Conservation (phyloP, 2,797 vertebrate species). For the Enoplosus armatus region DNA sequence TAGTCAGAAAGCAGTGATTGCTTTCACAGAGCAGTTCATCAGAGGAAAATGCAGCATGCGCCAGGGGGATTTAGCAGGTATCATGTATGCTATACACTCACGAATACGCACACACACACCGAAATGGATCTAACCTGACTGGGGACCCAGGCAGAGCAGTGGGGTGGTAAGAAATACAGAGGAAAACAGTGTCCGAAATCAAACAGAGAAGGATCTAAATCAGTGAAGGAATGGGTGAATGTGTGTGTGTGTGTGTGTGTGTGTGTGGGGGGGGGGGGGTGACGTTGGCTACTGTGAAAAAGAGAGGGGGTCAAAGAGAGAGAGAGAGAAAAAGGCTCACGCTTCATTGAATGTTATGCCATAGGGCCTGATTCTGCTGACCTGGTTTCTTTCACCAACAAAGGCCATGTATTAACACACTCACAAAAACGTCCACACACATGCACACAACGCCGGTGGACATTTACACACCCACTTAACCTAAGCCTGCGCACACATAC, state of each 20-base stretch:
- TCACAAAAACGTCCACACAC: slow-evolving; percentile 43
- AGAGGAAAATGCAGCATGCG: slow-evolving; percentile 46
- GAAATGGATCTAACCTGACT: slow-evolving; percentile 31
- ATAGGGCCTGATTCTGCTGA: slow-evolving; percentile 80
- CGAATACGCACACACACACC: slow-evolving; percentile 17
- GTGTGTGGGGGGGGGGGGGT: not conserved
- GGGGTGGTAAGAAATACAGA: slow-evolving; percentile 5
- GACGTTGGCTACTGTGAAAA: slow-evolving; percentile 35
- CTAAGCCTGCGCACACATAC: slow-evolving; percentile 25
- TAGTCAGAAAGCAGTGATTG: slow-evolving; percentile 62
- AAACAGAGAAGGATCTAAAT: slow-evolving; percentile 27
- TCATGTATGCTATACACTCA: slow-evolving; percentile 30
- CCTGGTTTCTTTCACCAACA: slow-evolving; percentile 80
- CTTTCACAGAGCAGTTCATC: slow-evolving; percentile 68
- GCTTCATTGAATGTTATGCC: slow-evolving; percentile 66
- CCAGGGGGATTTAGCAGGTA: slow-evolving; percentile 50
- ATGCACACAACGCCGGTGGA: slow-evolving; percentile 39
- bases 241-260: too few species aligned
- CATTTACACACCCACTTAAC: slow-evolving; percentile 69
- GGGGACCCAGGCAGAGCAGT: slow-evolving; percentile 32
- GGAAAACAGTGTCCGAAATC: slow-evolving; percentile 23
- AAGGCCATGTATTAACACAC: slow-evolving; percentile 63
- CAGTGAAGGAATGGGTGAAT: slow-evolving; percentile 12
- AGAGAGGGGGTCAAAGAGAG: slow-evolving; percentile 47
- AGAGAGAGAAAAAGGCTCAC: slow-evolving; percentile 47